Evolutionary conservation across 2,888 invertebrate species (phyloP).

Genomic region (Pocota personata): DNA sequence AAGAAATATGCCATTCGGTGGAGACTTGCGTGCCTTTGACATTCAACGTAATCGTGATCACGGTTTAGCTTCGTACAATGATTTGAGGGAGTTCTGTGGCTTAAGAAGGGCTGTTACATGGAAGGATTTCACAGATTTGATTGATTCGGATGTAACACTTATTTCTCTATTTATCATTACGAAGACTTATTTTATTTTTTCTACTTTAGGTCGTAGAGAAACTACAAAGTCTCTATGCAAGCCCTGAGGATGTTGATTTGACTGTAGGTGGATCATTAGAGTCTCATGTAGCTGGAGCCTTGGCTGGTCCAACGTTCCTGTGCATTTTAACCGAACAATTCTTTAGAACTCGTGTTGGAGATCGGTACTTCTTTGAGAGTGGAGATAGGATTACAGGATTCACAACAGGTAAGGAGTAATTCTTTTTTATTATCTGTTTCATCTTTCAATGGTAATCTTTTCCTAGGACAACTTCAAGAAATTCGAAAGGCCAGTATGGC

Average conservation of each 20-base stretch:
- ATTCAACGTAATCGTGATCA: conserved; percentile 95
- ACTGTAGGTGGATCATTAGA: conserved; percentile 94
- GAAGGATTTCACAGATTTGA: conserved; percentile 88
- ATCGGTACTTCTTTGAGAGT: conserved; percentile 93
- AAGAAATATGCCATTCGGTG: conserved; percentile 88
- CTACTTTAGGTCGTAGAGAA: conserved; percentile 84
- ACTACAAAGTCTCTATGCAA: conserved; percentile 87
- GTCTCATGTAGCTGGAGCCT: conserved; percentile 88
- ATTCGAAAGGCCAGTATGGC: conserved; percentile 91
- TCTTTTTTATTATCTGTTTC: not conserved
- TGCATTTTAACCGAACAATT: conserved; percentile 95
- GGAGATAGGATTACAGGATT: conserved; percentile 86
- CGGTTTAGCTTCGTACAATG: conserved; percentile 91
- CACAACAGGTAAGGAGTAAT: conserved; percentile 83
- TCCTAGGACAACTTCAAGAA: conserved; percentile 88
- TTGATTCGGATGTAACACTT: conserved; percentile 84
- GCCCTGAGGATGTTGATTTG: conserved; percentile 92
- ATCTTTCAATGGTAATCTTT: not conserved
- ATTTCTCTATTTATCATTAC: not conserved
- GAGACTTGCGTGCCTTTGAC: conserved; percentile 91
- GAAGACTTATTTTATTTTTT: not conserved
- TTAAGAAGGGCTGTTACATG: conserved; percentile 87
- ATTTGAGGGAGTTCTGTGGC: conserved; percentile 90
- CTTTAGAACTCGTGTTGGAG: conserved; percentile 92
- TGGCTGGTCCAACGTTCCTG: conserved; percentile 93